Evolutionary conservation across 2,888 invertebrate species (phyloP).

Genomic region (Leptopilina syphax): DNA sequence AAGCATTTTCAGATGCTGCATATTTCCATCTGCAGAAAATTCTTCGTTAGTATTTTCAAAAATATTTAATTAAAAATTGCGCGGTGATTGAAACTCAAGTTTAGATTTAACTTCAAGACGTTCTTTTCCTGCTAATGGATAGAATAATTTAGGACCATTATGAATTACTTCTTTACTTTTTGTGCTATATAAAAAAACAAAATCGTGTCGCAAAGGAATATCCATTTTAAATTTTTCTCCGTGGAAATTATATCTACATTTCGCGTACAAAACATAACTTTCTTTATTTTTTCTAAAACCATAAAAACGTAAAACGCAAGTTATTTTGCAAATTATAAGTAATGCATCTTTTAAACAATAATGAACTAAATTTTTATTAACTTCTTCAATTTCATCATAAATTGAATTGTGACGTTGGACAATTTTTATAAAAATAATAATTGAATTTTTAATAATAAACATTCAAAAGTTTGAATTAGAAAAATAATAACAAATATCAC

Average conservation of each 20-base stretch:
- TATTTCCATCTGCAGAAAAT: constrained; percentile 38
- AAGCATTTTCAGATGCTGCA: constrained; percentile 34
- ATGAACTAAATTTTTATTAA: not conserved
- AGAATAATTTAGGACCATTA: not conserved
- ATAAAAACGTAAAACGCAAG: not conserved
- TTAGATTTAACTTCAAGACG: not conserved
- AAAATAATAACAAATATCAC: too few relatives aligned
- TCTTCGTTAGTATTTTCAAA: constrained; percentile 25
- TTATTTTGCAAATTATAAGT: not conserved
- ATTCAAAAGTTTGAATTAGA: too few relatives aligned
- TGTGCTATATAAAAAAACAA: not conserved
- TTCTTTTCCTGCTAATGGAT: constrained; percentile 25
- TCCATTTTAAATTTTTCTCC: not conserved
- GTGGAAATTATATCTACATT: not conserved
- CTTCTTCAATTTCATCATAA: not conserved
- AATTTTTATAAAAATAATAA: too few relatives aligned
- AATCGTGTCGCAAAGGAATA: not conserved
- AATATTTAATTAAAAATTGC: constrained; percentile 29
- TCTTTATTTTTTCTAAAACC: not conserved
- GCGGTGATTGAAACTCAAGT: constrained; percentile 2
- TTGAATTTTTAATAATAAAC: too few relatives aligned
- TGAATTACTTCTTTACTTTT: not conserved
- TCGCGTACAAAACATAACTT: not conserved
- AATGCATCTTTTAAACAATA: not conserved
- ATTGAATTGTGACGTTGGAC: too few relatives aligned